Percentiles rank a stretch among this genome's conserved stretches.
phyloP scores from a whole-genome alignment of 2,797 vertebrate species.

The Propithecus deckenii region DNA sequence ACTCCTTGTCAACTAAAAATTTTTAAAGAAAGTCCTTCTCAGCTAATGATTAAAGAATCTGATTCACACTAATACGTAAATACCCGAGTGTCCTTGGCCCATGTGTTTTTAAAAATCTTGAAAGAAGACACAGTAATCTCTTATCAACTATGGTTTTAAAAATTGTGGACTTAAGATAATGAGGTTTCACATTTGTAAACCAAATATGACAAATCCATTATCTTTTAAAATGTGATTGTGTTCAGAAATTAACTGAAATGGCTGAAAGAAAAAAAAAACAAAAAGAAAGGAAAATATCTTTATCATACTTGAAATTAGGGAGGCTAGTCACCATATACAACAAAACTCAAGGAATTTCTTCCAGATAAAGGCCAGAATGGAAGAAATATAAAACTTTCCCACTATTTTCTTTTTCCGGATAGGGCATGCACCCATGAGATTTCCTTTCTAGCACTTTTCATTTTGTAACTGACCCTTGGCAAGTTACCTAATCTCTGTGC shows the following conservation, averaged over 20 bases:
- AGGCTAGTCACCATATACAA: not conserved
- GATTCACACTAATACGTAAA: not conserved
- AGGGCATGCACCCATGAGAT: not conserved
- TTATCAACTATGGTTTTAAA: slow-evolving; percentile 49
- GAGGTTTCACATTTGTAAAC: slow-evolving; percentile 40
- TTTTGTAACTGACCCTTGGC: not conserved
- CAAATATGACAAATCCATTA: not conserved
- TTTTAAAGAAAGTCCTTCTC: not conserved
- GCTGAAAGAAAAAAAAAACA: not conserved
- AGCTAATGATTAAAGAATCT: not conserved
- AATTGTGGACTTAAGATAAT: slow-evolving; percentile 13
- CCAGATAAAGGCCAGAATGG: not conserved
- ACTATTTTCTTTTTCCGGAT: not conserved
- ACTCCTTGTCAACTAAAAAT: not conserved
- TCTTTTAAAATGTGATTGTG: slow-evolving; percentile 13
- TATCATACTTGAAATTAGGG: not conserved
- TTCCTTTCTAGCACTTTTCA: not conserved
- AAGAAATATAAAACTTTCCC: not conserved
- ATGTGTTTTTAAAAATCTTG: slow-evolving; percentile 26
- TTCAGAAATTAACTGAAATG: slow-evolving; percentile 27
- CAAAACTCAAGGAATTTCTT: not conserved
- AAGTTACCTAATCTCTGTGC: not conserved
- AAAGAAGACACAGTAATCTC: slow-evolving; percentile 26
- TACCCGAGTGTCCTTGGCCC: not conserved
- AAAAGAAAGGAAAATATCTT: slow-evolving; percentile 39